Conservation (phyloP, 2,113 vertebrate genomes). For the Leptobrachium leishanense region DNA sequence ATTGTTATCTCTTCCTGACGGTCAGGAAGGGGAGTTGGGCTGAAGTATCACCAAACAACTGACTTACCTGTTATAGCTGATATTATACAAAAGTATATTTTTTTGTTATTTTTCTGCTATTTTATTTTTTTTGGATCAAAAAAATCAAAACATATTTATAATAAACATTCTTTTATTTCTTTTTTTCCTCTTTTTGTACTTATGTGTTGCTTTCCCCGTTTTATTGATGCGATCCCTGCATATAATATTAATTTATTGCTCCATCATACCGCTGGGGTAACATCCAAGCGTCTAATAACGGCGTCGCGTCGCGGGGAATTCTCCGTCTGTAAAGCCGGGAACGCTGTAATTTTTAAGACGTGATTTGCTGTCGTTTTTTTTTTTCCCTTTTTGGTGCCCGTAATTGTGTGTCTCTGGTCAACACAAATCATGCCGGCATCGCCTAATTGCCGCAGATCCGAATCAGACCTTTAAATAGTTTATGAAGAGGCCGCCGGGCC, state of each 20-base stretch:
- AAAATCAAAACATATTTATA: too few relatives aligned
- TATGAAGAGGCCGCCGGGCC: slow-evolving; percentile 22
- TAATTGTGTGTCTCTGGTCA: not conserved
- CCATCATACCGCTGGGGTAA: not conserved
- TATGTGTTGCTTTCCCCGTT: too few relatives aligned
- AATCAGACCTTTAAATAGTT: slow-evolving; percentile 31
- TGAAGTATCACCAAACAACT: too few relatives aligned
- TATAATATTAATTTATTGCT: not conserved
- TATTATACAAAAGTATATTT: too few relatives aligned
- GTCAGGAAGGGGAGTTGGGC: too few relatives aligned
- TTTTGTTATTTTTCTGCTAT: too few relatives aligned
- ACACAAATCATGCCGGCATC: slow-evolving; percentile 27
- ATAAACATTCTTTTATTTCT: too few relatives aligned
- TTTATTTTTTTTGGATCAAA: too few relatives aligned
- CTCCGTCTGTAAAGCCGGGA: not conserved
- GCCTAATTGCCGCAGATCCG: slow-evolving; percentile 26
- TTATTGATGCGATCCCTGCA: too few relatives aligned
- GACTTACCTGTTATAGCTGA: too few relatives aligned
- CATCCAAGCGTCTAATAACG: not conserved
- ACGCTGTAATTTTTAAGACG: slow-evolving; percentile 6
- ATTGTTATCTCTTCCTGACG: too few relatives aligned
- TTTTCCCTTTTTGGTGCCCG: not conserved
- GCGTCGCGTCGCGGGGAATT: not conserved
- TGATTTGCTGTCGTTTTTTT: not conserved
- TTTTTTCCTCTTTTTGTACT: too few relatives aligned